phyloP scores from a whole-genome alignment of 2,888 invertebrate species.

The Drosophila differens region DNA sequence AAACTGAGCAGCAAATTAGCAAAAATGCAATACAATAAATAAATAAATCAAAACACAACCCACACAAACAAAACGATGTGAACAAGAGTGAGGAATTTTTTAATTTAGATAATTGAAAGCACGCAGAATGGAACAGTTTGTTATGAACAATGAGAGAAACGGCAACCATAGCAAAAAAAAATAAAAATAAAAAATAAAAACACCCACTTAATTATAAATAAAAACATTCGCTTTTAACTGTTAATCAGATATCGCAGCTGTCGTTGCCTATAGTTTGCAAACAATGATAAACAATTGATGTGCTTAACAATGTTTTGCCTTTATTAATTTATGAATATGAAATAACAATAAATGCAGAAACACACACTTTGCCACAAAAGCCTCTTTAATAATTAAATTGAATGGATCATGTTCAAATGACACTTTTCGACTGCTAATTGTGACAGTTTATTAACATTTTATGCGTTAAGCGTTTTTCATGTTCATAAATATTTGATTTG shows the following conservation, averaged over 20 bases:
- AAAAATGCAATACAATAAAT: constrained; percentile 59
- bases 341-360: constrained; percentile 27
- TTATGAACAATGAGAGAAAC: constrained; percentile 34
- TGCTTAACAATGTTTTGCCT: background rate
- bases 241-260: constrained; percentile 55
- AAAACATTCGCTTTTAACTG: constrained; percentile 49
- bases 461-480: constrained; percentile 17
- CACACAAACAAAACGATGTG: constrained; percentile 32
- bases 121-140: constrained; percentile 43
- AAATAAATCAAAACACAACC: constrained; percentile 39
- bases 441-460: constrained; percentile 37
- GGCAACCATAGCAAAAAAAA: constrained; percentile 5
- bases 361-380: constrained; percentile 13
- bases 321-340: constrained; percentile 23
- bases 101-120: constrained; percentile 77
- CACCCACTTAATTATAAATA: constrained; percentile 51
- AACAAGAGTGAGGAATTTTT: constrained; percentile 72
- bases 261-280: constrained; percentile 27
- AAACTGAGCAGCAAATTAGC: constrained; percentile 61
- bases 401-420: constrained; percentile 38
- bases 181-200: constrained; percentile 1
- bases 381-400: constrained; percentile 43
- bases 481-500: constrained; percentile 67
- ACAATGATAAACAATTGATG: constrained; percentile 27
- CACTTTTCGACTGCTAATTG: constrained; percentile 32